Percentiles rank a stretch among this genome's conserved stretches.
Conservation (phyloP, 2,797 vertebrate genomes). For the Gymnoscopelus braueri region DNA sequence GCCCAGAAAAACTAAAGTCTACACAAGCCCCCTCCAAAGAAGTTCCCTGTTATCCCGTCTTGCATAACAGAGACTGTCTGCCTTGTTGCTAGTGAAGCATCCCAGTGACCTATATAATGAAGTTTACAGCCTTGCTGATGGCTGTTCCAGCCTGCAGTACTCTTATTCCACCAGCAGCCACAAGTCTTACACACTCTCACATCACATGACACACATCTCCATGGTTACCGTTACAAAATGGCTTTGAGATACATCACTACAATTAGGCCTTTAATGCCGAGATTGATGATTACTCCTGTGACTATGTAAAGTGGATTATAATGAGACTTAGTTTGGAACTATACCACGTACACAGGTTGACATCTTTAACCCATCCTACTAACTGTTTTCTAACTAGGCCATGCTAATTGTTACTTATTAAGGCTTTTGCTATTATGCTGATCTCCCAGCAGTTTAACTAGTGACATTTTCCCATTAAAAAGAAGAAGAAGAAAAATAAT, state of each 20-base stretch:
- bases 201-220: slow-evolving; percentile 78
- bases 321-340: slow-evolving; percentile 43
- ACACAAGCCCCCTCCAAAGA: slow-evolving; percentile 50
- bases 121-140: slow-evolving; percentile 64
- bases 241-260: slow-evolving; percentile 47
- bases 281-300: slow-evolving; percentile 35
- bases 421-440: slow-evolving; percentile 61
- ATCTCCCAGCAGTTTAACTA: slow-evolving; percentile 46
- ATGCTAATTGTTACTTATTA: slow-evolving; percentile 71
- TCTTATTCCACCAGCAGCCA: slow-evolving; percentile 65
- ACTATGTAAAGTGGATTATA: slow-evolving; percentile 30
- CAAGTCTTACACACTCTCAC: slow-evolving; percentile 61
- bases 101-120: slow-evolving; percentile 82
- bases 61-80: slow-evolving; percentile 77
- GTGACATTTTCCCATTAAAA: slow-evolving; percentile 26
- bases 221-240: slow-evolving; percentile 80
- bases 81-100: slow-evolving; percentile 74
- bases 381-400: slow-evolving; percentile 65
- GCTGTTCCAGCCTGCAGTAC: slow-evolving; percentile 61
- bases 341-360: slow-evolving; percentile 35
- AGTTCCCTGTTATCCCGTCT: slow-evolving; percentile 55
- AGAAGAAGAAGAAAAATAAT: not conserved
- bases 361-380: slow-evolving; percentile 51
- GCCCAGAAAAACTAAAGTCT: slow-evolving; percentile 53
- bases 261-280: slow-evolving; percentile 11